Evolutionary conservation across 2,888 invertebrate species (phyloP).

Genomic region (Sesamia inferens): DNA sequence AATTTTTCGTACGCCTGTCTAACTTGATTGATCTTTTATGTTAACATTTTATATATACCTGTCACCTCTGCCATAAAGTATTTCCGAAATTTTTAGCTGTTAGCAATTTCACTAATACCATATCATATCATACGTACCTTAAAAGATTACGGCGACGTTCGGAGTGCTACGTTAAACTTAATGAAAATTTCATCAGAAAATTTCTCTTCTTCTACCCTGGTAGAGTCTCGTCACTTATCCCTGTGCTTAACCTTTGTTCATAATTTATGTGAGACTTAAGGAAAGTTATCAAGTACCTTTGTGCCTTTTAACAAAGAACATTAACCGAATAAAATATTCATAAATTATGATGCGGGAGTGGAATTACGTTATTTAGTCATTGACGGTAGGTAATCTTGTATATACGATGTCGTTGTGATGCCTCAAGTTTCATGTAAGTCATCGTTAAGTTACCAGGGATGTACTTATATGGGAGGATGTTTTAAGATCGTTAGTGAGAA

Average conservation of each 20-base stretch:
- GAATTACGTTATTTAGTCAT: constrained; percentile 62
- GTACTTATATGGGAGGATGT: neutral
- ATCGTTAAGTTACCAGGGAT: constrained; percentile 21
- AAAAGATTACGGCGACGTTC: constrained; percentile 37
- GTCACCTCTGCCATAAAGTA: no score
- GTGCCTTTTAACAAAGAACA: constrained; percentile 68
- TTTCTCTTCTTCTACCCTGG: constrained; percentile 40
- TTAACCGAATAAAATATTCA: constrained; percentile 73
- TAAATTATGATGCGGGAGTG: constrained; percentile 64
- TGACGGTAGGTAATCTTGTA: constrained; percentile 60
- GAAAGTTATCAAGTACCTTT: constrained; percentile 69
- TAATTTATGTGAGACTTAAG: constrained; percentile 70
- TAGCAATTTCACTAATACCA: neutral
- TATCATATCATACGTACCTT: constrained; percentile 32
- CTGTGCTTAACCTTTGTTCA: constrained; percentile 63
- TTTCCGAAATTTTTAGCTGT: constrained; percentile 16
- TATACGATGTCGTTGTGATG: constrained; percentile 29
- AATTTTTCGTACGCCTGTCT: no score
- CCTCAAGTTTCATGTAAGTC: constrained; percentile 42
- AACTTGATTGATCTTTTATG: no score
- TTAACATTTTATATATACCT: no score
- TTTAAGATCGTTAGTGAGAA: neutral
- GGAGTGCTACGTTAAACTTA: constrained; percentile 32
- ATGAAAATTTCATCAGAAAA: constrained; percentile 64
- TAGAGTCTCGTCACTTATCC: constrained; percentile 59